Percentiles rank a stretch among this genome's conserved stretches.
Evolutionary conservation across 2,113 vertebrate genomes (phyloP).

Genomic region (Amia ocellicauda): DNA sequence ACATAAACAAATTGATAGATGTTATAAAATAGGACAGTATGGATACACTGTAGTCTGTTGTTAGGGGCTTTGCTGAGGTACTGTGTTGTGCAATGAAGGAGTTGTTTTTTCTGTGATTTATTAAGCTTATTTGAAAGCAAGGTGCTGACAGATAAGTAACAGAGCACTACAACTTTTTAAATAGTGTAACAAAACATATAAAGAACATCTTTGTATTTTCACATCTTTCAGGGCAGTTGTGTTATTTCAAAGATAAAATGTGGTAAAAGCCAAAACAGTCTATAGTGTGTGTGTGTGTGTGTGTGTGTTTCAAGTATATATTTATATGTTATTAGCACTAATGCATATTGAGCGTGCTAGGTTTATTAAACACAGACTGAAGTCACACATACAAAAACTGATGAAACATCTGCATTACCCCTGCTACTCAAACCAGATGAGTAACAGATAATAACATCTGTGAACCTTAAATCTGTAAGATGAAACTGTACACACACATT

Average conservation of each 20-base stretch:
- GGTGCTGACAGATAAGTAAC: neutral
- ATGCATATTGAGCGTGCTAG: too few species aligned
- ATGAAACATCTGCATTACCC: slow-evolving; percentile 17
- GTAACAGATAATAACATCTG: slow-evolving; percentile 14
- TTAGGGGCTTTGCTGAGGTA: too few species aligned
- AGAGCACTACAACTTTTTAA: too few species aligned
- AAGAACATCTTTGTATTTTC: neutral
- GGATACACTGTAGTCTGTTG: too few species aligned
- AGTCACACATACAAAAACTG: slow-evolving; percentile 1
- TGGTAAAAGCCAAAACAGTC: neutral
- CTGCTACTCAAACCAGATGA: slow-evolving; percentile 10
- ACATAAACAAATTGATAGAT: too few species aligned
- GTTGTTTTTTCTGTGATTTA: too few species aligned
- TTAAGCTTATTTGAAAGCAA: too few species aligned
- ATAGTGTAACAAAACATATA: neutral
- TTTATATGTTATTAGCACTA: too few species aligned
- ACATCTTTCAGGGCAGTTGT: neutral
- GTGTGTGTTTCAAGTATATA: neutral
- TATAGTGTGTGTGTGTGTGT: neutral
- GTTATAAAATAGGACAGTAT: too few species aligned
- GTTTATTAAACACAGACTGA: slow-evolving; percentile 7
- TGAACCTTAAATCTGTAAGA: slow-evolving; percentile 6
- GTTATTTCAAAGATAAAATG: neutral
- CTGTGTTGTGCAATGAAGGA: too few species aligned
- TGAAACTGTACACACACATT: slow-evolving; percentile 9